Percentiles rank a stretch among this genome's conserved stretches.
Evolutionary conservation across 2,888 invertebrate species (phyloP).

Genomic region (Lepeophtheirus nordmannii): DNA sequence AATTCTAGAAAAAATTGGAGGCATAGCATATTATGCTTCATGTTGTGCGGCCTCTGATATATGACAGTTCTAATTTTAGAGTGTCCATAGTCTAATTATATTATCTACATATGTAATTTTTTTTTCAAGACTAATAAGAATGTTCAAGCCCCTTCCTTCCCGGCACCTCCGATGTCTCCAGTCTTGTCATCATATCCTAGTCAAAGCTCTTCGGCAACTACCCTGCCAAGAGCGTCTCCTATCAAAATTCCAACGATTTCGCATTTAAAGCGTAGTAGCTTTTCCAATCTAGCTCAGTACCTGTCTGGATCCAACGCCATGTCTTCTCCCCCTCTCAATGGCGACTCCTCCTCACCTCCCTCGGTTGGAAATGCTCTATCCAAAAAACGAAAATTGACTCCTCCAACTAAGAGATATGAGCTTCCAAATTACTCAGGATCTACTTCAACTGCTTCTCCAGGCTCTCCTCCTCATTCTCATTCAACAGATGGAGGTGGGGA

Average conservation of each 20-base stretch:
- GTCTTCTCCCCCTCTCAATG: conserved; percentile 27
- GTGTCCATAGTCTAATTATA: no score
- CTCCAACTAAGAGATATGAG: conserved; percentile 11
- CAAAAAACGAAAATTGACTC: conserved; percentile 21
- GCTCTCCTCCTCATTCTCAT: conserved; percentile 12
- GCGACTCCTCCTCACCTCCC: conserved; percentile 25
- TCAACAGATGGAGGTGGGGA: conserved; percentile 10
- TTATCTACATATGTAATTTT: no score
- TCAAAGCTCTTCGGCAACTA: neutral
- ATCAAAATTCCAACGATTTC: conserved; percentile 9
- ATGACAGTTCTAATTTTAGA: no score
- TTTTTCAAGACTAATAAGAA: no score
- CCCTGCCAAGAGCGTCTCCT: neutral
- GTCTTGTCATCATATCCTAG: neutral
- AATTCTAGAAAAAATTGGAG: no score
- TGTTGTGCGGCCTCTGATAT: no score
- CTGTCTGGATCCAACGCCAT: conserved; percentile 24
- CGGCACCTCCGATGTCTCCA: conserved; percentile 27
- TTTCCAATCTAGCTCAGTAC: conserved; percentile 20
- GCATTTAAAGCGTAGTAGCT: conserved; percentile 5
- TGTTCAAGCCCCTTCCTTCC: no score
- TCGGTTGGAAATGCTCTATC: neutral
- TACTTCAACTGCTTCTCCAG: conserved; percentile 16
- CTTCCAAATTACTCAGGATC: conserved; percentile 11
- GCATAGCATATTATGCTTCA: no score